Base-by-base conservation (phyloP, 2,113 vertebrate species). In the Cercocebus atys region DNA sequence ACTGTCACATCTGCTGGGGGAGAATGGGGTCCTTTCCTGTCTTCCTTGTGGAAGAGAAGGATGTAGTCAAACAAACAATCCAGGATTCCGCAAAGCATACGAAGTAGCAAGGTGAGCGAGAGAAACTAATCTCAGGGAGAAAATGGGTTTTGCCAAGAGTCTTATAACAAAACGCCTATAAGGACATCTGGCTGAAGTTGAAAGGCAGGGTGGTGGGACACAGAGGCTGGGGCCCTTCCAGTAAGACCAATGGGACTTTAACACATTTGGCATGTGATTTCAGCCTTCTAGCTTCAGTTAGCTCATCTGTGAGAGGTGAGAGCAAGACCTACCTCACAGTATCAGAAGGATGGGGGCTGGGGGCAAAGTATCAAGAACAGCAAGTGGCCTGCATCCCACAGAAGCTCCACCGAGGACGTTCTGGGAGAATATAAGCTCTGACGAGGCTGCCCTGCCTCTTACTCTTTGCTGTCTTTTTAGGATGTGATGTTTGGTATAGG, bases 281-380 rank as follows among this genome's bases (percentile, higher is more conserved):
- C 0, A 1, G 22, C n/a, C 61, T 3, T 0, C 1, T 1, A 9
- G 35, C 59, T 2, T 73, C 55, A 0, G 20, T 3, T 6, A 8
- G 75, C 14, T 23, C 25, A 2, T 35, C 83, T 6, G 20, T 9
- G 45, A 23, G 13, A 10, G 10, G n/a, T 2, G n/a, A 25, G 1
- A 8, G 8, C 35, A 57, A 73, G 45, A 6, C 10, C 61, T 23
- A 1, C 43, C 73, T 81, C 45, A 3, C 16, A 0, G 11, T 2
- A 4, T 4, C 17, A 3, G 17, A 32, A 30, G 23, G 61, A 18
- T 35, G 35, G 27, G 30, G 61, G 18, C 40, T 32, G 13, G 50
- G 12, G 25, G 23, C n/a, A 11, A 14, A 83, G 59, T 2, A 9
- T 2, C 2, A 6, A 22, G 17, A 3, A 5, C 2, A 50, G 75